These are phyloP conservation scores for Trichopria drosophilae DNA, from an alignment of 2,888 invertebrate genomes.

Conservation along the genomic window DNA sequence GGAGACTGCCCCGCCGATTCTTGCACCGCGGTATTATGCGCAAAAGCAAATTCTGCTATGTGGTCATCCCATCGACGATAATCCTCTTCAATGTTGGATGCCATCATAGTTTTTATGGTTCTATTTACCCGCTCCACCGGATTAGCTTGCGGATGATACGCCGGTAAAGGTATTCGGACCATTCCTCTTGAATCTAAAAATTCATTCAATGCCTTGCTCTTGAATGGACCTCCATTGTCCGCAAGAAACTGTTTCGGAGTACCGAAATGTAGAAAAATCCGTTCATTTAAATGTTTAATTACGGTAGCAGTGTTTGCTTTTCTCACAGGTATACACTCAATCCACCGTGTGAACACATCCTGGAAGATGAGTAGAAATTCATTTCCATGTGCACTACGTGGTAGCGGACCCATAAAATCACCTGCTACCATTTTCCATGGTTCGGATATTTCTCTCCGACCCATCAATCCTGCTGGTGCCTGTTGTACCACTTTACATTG, in stretches of 20 bases:
- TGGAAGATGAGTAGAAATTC: background rate
- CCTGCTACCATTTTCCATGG: constrained; percentile 30
- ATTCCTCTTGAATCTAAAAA: background rate
- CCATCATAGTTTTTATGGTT: constrained; percentile 35
- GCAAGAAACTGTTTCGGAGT: background rate
- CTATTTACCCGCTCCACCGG: constrained; percentile 37
- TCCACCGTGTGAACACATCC: constrained; percentile 2
- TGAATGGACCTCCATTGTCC: constrained; percentile 1
- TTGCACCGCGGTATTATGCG: constrained; percentile 37
- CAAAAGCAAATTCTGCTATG: constrained; percentile 39
- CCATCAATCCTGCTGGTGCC: constrained; percentile 28
- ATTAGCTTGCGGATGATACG: constrained; percentile 37
- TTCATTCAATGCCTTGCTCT: background rate
- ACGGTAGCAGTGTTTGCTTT: background rate
- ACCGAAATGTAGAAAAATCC: background rate
- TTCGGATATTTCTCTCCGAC: constrained; percentile 4
- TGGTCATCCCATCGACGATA: constrained; percentile 38
- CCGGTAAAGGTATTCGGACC: background rate
- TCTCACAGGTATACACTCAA: background rate
- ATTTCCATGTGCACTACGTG: background rate
- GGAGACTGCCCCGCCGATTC: constrained; percentile 24
- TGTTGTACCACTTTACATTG: constrained; percentile 13
- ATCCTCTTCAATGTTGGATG: constrained; percentile 13
- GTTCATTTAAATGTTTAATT: background rate
- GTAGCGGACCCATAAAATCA: constrained; percentile 29